phyloP scores from a whole-genome alignment of 1,140 invertebrate species.

The Pseudomyrmex dendroicus region DNA sequence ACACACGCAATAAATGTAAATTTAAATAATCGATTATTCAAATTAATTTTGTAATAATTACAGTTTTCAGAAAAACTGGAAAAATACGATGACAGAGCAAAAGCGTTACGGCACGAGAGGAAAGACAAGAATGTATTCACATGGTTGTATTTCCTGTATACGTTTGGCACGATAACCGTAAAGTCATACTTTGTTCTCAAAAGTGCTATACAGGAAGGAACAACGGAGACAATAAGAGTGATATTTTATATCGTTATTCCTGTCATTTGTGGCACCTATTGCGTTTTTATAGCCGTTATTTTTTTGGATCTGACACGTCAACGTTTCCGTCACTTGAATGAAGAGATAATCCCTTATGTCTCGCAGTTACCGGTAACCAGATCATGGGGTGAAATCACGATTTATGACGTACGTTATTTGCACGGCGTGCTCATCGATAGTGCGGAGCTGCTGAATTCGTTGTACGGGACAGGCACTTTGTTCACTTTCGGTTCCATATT shows the following conservation, averaged over 20 bases:
- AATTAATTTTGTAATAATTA: background rate
- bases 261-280: background rate
- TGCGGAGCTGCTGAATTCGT: background rate
- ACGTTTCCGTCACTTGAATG: slow-evolving; percentile 40
- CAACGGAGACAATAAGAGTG: background rate
- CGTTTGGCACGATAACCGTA: background rate
- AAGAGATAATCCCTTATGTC: slow-evolving; percentile 19
- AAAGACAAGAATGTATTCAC: slow-evolving; percentile 25
- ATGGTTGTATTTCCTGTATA: slow-evolving; percentile 6
- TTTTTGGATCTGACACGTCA: slow-evolving; percentile 33
- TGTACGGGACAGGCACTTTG: background rate
- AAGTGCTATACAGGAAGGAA: background rate
- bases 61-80: slow-evolving; percentile 21
- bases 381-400: slow-evolving; percentile 4
- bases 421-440: slow-evolving; percentile 27
- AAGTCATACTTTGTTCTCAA: background rate
- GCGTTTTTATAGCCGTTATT: background rate
- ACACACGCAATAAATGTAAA: background rate
- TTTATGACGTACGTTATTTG: slow-evolving; percentile 37
- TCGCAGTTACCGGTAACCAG: background rate
- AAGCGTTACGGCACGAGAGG: background rate
- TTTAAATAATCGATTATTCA: background rate
- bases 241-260: background rate
- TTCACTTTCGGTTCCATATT: background rate
- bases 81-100: slow-evolving; percentile 15